Base-by-base conservation (phyloP, 2,797 vertebrate species). In the Chrosomus eos region DNA sequence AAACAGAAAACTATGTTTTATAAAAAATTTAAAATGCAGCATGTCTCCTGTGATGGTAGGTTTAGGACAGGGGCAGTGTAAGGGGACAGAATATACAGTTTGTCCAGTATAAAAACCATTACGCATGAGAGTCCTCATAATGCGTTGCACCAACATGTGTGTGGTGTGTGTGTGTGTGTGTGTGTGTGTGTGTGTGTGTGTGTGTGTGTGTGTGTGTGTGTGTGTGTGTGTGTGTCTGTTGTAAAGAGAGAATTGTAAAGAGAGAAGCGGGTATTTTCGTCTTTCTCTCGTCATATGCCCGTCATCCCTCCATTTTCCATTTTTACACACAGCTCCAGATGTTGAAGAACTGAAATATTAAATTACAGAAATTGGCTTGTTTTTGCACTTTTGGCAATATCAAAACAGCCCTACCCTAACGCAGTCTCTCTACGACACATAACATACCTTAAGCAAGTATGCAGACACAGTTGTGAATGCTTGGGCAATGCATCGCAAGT, bases 271-370 rank as follows among this genome's bases (percentile, higher is more conserved):
- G 92, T 92, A 92, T 94, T 92, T 93, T 93, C 91, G 71, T 93
- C 91, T 91, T 88, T 91, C 88, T 80, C 90, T 91, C 90, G 90
- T 91, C 90, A 90, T 92, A 87, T 89, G 90, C 91, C 91, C 90
- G 92, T 95, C 94, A 93, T 91, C 92, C 92, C 92, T 94, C 92
- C 90, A 92, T 94, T 94, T 94, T 94, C 92, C 91, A 93, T 93
- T 95, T 95, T 94, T 95, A 93, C 94, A 94, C 92, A 88, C 92
- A 92, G 93, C 93, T 94, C 94, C 95, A 95, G 94, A 95, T 95
- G 94, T 95, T 94, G 93, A 93, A 92, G 93, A 93, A 94, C 91
- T 93, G 93, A 95, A 96, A 96, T 95, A 95, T 96, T 94, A 93
- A 93, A 95, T 95, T 95, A 95, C 94, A 94, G 88, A 94, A 94